These are phyloP conservation scores for Bos javanicus DNA, from an alignment of 2,113 vertebrate genomes.

Conservation along the genomic window DNA sequence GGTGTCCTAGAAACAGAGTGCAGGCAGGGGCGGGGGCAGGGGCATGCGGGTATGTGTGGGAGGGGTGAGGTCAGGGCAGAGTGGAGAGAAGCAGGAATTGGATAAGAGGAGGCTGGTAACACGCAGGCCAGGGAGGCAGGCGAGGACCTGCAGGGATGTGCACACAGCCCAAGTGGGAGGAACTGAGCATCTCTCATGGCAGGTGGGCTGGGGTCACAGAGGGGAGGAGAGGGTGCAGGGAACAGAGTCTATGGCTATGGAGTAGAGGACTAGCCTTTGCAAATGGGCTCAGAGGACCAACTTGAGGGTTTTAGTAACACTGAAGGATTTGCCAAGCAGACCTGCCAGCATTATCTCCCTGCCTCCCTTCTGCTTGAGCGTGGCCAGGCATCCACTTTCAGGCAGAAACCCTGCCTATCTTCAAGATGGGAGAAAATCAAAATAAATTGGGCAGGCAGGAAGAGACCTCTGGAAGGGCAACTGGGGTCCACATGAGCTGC, in stretches of 20 bases:
- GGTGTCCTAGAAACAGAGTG: background rate
- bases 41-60: accelerated
- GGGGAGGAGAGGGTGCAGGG: background rate
- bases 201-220: background rate
- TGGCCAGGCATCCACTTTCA: background rate
- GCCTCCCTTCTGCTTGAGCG: background rate
- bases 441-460: background rate
- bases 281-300: background rate
- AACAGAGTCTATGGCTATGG: background rate
- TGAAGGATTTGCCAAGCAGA: background rate
- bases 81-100: background rate
- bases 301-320: background rate
- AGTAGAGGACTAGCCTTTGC: background rate
- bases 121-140: background rate
- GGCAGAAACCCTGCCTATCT: background rate
- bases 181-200: background rate
- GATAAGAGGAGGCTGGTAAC: background rate
- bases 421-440: slow-evolving; percentile 50
- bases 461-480: slow-evolving; percentile 54
- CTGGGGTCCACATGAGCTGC: slow-evolving; percentile 55
- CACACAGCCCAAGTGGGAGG: too few relatives aligned
- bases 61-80: background rate
- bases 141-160: background rate
- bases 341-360: background rate
- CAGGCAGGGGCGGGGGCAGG: background rate